phyloP scores from a whole-genome alignment of 2,113 vertebrate genomes.

The Leptobrachium leishanense region DNA sequence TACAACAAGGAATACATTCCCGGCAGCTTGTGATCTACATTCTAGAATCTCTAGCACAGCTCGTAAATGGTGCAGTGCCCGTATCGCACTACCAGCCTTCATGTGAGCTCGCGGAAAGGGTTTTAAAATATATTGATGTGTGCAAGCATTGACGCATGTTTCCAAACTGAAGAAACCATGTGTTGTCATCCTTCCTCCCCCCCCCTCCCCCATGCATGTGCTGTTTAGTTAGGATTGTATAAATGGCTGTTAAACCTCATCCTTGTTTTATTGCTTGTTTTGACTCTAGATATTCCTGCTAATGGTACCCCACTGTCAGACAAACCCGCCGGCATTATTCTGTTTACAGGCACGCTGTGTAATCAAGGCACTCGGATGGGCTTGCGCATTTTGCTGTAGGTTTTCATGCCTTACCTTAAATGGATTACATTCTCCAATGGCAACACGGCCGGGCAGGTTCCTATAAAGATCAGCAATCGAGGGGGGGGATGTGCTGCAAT shows the following conservation, averaged over 20 bases:
- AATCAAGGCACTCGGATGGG: not conserved
- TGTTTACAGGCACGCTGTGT: slow-evolving; percentile 21
- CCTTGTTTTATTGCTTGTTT: slow-evolving; percentile 24
- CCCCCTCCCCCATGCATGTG: not conserved
- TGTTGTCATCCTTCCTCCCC: not conserved
- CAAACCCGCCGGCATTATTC: not conserved
- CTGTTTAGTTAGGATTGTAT: not conserved
- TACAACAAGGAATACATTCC: too few relatives aligned
- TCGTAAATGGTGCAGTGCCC: too few relatives aligned
- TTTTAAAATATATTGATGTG: not conserved
- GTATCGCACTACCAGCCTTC: too few relatives aligned
- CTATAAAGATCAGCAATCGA: too few relatives aligned
- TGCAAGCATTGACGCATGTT: not conserved
- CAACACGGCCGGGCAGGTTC: too few relatives aligned
- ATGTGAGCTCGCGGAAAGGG: too few relatives aligned
- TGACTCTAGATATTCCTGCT: slow-evolving; percentile 4
- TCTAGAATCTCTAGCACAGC: too few relatives aligned
- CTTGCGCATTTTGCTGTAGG: not conserved
- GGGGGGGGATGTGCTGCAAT: too few relatives aligned
- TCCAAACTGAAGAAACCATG: not conserved
- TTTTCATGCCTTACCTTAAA: slow-evolving; percentile 35
- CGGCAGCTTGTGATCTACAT: too few relatives aligned
- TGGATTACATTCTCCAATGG: slow-evolving; percentile 7
- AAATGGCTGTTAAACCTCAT: slow-evolving; percentile 30
- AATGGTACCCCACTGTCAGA: not conserved